Evolutionary conservation across 2,797 vertebrate species (phyloP).

Genomic region (Hemitrygon akajei): DNA sequence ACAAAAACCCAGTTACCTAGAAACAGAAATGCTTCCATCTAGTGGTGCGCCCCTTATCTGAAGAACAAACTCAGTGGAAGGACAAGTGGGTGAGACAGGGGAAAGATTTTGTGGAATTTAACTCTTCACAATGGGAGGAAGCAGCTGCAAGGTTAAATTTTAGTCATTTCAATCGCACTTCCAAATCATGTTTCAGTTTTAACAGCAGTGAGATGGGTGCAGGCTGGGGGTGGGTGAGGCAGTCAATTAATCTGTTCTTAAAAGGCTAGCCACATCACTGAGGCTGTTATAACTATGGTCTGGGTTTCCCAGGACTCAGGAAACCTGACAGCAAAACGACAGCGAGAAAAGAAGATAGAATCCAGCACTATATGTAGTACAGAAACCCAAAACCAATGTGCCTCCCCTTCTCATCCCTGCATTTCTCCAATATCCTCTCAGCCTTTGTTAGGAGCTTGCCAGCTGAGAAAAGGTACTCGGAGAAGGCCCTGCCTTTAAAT

Average conservation of each 20-base stretch:
- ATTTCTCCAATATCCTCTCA: not conserved
- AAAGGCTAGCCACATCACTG: not conserved
- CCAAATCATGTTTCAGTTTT: not conserved
- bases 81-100: too few relatives aligned
- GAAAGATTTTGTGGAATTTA: too few relatives aligned
- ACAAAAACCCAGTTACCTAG: slow-evolving; percentile 51
- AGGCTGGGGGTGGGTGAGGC: too few relatives aligned
- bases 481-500: not conserved
- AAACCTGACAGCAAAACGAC: not conserved
- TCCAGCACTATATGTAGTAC: not conserved
- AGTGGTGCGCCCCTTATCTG: slow-evolving; percentile 39
- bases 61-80: slow-evolving; percentile 39
- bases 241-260: not conserved
- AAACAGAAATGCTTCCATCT: slow-evolving; percentile 47
- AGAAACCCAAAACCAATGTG: not conserved
- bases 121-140: too few relatives aligned
- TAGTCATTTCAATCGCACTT: not conserved
- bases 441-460: too few relatives aligned
- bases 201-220: not conserved
- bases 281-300: too few relatives aligned
- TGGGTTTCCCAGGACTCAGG: not conserved
- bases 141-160: not conserved
- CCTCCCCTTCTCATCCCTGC: not conserved
- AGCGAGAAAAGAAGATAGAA: not conserved
- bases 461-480: not conserved